A percentile compares a stretch with the other conserved stretches of the same genome.
These are phyloP conservation scores for Protodeltote pygarga DNA, from an alignment of 2,888 invertebrate genomes.

Conservation along the genomic window DNA sequence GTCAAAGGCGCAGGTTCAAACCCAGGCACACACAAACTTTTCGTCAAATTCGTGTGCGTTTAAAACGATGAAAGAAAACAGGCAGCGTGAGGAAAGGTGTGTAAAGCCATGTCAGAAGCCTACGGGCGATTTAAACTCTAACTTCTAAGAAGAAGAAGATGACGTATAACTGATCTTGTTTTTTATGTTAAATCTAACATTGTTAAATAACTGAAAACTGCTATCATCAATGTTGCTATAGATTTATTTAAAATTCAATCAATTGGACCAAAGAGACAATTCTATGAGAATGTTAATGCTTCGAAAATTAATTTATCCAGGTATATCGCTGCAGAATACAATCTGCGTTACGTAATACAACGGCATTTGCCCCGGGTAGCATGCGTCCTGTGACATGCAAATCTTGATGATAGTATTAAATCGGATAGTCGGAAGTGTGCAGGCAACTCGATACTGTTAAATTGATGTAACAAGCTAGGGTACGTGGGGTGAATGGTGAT, in stretches of 20 bases:
- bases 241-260: constrained; percentile 29
- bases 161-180: too few relatives aligned
- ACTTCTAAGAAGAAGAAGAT: too few relatives aligned
- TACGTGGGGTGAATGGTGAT: constrained; percentile 63
- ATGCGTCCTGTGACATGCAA: constrained; percentile 83
- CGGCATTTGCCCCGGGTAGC: constrained; percentile 66
- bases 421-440: constrained; percentile 73
- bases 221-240: constrained; percentile 7
- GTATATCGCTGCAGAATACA: constrained; percentile 65
- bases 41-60: too few relatives aligned
- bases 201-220: too few relatives aligned
- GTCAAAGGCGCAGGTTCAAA: too few relatives aligned
- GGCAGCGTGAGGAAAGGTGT: too few relatives aligned
- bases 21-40: too few relatives aligned
- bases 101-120: too few relatives aligned
- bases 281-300: constrained; percentile 53
- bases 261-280: constrained; percentile 24
- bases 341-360: constrained; percentile 68
- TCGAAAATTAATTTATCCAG: constrained; percentile 65
- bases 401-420: constrained; percentile 85
- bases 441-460: constrained; percentile 66
- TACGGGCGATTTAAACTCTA: too few relatives aligned
- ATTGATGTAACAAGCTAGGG: constrained; percentile 77
- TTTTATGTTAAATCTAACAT: too few relatives aligned
- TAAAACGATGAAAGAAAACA: too few relatives aligned